Evolutionary conservation across 2,113 vertebrate species (phyloP).

Genomic region (Aspidoscelis tigris): DNA sequence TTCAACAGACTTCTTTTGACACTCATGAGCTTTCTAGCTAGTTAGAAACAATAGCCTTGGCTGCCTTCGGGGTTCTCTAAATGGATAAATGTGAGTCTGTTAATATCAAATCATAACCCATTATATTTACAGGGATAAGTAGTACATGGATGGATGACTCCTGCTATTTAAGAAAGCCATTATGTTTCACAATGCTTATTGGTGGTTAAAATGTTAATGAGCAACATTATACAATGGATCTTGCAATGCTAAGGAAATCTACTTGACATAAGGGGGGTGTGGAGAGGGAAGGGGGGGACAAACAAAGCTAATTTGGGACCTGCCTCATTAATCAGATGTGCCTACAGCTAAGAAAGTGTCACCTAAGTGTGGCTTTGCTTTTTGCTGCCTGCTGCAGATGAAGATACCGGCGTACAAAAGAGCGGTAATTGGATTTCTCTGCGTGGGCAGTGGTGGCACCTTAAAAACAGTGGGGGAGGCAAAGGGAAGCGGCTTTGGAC

Average conservation of each 20-base stretch:
- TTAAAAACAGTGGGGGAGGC: background rate
- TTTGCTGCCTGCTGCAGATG: constrained; percentile 57
- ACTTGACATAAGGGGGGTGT: constrained; percentile 38
- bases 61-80: constrained; percentile 29
- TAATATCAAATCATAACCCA: constrained; percentile 71
- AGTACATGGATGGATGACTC: constrained; percentile 63
- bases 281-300: constrained; percentile 1
- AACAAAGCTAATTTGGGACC: constrained; percentile 72
- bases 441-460: constrained; percentile 35
- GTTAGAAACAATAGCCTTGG: constrained; percentile 27
- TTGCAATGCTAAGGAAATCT: constrained; percentile 55
- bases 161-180: constrained; percentile 47
- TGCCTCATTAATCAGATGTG: constrained; percentile 79
- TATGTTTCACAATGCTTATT: constrained; percentile 59
- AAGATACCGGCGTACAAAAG: constrained; percentile 68
- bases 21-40: background rate
- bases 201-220: constrained; percentile 69
- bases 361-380: constrained; percentile 66
- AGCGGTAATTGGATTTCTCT: constrained; percentile 66
- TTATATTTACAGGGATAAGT: constrained; percentile 72
- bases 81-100: constrained; percentile 54
- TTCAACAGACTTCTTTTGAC: constrained; percentile 6
- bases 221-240: constrained; percentile 52
- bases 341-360: constrained; percentile 68
- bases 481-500: constrained; percentile 33